Percentiles rank a stretch among this genome's conserved stretches.
phyloP scores from a whole-genome alignment of 2,797 vertebrate species.

The Sylvilagus floridanus region DNA sequence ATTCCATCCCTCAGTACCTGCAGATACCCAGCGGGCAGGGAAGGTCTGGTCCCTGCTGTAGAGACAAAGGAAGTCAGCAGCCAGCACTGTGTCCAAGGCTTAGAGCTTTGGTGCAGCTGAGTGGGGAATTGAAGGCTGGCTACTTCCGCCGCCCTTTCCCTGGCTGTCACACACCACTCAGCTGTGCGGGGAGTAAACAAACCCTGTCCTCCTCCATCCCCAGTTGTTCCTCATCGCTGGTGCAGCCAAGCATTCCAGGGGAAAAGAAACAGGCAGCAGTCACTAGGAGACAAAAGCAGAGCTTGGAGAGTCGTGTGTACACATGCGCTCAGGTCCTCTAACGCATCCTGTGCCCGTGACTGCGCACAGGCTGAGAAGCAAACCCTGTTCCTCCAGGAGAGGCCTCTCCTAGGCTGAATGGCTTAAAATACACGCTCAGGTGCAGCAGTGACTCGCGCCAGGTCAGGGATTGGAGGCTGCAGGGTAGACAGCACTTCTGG shows the following conservation, averaged over 20 bases:
- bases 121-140: not conserved
- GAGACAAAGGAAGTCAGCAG: not conserved
- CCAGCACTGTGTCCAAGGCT: not conserved
- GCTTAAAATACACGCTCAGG: not conserved
- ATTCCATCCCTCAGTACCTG: not conserved
- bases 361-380: not conserved
- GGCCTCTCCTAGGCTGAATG: not conserved
- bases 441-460: not conserved
- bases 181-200: too few species aligned
- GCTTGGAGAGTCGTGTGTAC: not conserved
- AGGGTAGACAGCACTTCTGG: not conserved
- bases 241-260: not conserved
- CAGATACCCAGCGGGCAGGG: not conserved
- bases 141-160: not conserved
- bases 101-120: not conserved
- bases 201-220: too few species aligned
- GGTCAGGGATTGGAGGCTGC: not conserved
- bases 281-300: not conserved
- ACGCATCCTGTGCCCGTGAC: not conserved
- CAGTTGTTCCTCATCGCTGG: not conserved
- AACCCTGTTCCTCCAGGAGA: not conserved
- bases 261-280: not conserved
- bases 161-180: rapidly evolving
- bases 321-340: not conserved
- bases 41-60: not conserved